A percentile compares a stretch with the other conserved stretches of the same genome.
Evolutionary conservation across 2,113 vertebrate species (phyloP).

Genomic region (Oriolus oriolus): DNA sequence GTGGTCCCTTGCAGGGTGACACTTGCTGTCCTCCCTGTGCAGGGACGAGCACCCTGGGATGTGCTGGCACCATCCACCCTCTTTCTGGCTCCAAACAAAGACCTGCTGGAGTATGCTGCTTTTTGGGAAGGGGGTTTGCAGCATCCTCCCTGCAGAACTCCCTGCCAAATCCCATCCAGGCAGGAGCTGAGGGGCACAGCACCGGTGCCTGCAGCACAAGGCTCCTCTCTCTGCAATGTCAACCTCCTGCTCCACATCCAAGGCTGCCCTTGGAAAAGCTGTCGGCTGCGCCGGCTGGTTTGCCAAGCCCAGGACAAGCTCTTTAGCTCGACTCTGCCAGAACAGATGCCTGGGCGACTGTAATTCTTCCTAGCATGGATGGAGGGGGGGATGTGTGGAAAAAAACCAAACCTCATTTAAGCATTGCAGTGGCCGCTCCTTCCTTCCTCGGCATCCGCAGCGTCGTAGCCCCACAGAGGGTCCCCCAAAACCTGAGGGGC

Average conservation of each 20-base stretch:
- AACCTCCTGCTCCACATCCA: slow-evolving; percentile 47
- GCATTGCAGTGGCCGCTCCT: not conserved
- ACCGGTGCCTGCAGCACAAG: not conserved
- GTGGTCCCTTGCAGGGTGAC: not conserved
- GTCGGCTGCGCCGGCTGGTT: slow-evolving; percentile 14
- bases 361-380: slow-evolving; percentile 32
- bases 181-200: not conserved
- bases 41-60: not conserved
- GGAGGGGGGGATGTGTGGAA: not conserved
- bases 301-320: slow-evolving; percentile 62
- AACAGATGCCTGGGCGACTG: slow-evolving; percentile 51
- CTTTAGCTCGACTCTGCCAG: slow-evolving; percentile 49
- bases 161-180: not conserved
- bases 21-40: not conserved
- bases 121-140: not conserved
- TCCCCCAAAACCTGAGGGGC: not conserved
- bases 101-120: not conserved
- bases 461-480: accelerated
- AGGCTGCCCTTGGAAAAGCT: slow-evolving; percentile 60
- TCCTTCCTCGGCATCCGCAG: not conserved
- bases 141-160: not conserved
- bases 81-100: not conserved
- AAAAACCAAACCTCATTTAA: not conserved
- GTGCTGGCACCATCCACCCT: not conserved
- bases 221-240: slow-evolving; percentile 48